Evolutionary conservation across 2,888 invertebrate species (phyloP).

Genomic region (Argyresthia goedartella): DNA sequence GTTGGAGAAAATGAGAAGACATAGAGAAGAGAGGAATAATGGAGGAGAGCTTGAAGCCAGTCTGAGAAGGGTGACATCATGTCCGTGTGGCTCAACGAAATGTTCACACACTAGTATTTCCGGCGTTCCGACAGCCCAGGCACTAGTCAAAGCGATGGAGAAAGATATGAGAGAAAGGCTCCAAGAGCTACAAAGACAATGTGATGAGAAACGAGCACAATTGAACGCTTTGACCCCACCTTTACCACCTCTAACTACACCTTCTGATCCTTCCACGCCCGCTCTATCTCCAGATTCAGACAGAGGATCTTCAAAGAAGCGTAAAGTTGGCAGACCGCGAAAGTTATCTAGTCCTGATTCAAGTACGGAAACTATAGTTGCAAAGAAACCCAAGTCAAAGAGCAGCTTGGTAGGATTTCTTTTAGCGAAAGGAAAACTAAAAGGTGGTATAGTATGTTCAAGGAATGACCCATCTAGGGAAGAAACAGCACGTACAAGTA

Average conservation of each 20-base stretch:
- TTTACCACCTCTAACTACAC: conserved; percentile 45
- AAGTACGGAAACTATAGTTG: conserved; percentile 82
- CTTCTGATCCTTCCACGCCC: conserved; percentile 54
- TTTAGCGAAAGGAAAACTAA: conserved; percentile 74
- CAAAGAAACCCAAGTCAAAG: conserved; percentile 83
- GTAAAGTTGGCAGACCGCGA: conserved; percentile 86
- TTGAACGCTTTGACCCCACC: conserved; percentile 78
- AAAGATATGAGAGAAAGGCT: conserved; percentile 85
- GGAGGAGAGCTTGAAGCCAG: conserved; percentile 55
- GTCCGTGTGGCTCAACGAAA: conserved; percentile 35
- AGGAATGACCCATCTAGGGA: conserved; percentile 67
- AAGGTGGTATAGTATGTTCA: conserved; percentile 61
- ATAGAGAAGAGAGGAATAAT: conserved; percentile 33
- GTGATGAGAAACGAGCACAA: conserved; percentile 87
- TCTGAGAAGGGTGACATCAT: conserved; percentile 48
- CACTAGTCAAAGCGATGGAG: conserved; percentile 80
- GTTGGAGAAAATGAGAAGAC: conserved; percentile 55
- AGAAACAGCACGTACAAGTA: conserved; percentile 59
- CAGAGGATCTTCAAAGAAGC: conserved; percentile 76
- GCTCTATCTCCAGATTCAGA: conserved; percentile 61
- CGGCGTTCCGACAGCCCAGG: conserved; percentile 60
- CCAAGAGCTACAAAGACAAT: conserved; percentile 85
- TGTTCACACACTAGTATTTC: conserved; percentile 40
- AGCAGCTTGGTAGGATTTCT: conserved; percentile 76
- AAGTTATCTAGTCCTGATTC: conserved; percentile 76